These are phyloP conservation scores for Cataglyphis hispanica DNA, from an alignment of 1,140 invertebrate genomes.

Conservation along the genomic window DNA sequence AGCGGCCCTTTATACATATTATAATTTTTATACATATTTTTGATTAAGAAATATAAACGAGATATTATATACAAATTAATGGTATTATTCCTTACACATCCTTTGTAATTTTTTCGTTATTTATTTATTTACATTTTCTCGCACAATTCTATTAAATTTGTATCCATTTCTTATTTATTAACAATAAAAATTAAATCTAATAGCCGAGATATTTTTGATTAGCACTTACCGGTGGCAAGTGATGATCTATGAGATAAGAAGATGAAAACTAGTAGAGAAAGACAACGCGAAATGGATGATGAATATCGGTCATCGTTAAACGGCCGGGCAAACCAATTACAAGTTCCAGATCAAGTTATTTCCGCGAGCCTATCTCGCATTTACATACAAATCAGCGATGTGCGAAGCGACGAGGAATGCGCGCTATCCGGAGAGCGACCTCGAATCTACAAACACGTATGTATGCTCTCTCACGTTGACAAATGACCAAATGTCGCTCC, in stretches of 20 bases:
- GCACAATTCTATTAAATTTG: not conserved
- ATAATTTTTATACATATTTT: not conserved
- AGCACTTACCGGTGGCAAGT: not conserved
- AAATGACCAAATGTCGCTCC: conserved; percentile 58
- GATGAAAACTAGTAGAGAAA: conserved; percentile 48
- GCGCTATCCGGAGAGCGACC: conserved; percentile 54
- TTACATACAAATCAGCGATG: conserved; percentile 74
- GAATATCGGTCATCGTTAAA: conserved; percentile 24
- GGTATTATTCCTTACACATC: too few relatives aligned
- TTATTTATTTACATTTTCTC: too few relatives aligned
- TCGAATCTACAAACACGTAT: conserved; percentile 3
- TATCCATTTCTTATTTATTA: not conserved
- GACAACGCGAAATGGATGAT: conserved; percentile 14
- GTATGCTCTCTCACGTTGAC: conserved; percentile 51
- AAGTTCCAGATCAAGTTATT: conserved; percentile 68
- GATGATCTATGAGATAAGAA: not conserved
- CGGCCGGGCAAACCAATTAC: conserved; percentile 53
- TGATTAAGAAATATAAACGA: not conserved
- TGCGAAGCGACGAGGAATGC: conserved; percentile 47
- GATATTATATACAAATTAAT: not conserved
- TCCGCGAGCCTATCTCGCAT: conserved; percentile 67
- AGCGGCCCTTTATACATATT: not conserved
- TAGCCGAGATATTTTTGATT: not conserved
- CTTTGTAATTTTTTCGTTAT: too few relatives aligned
- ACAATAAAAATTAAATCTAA: not conserved